Evolutionary conservation across 2,113 vertebrate species (phyloP).

Genomic region (Cryptomyrus ogoouensis): DNA sequence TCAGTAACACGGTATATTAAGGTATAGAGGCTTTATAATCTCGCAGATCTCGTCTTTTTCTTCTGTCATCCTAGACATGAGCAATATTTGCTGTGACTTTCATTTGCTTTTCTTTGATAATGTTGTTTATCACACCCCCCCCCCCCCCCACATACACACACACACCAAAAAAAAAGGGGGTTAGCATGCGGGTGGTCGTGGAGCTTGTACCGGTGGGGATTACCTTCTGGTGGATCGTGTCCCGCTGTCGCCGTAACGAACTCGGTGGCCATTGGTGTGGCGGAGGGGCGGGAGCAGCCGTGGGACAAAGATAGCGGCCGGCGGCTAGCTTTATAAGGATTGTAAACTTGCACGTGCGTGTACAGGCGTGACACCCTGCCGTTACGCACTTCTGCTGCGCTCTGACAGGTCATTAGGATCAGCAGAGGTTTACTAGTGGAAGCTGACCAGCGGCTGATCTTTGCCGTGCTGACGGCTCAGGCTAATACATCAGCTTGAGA

Average conservation of each 20-base stretch:
- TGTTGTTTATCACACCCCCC: neutral
- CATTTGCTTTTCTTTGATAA: constrained; percentile 2
- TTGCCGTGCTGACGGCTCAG: neutral
- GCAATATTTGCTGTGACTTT: neutral
- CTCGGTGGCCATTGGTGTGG: constrained; percentile 14
- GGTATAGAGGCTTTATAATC: neutral
- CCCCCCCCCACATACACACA: too few species aligned
- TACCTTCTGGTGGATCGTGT: neutral
- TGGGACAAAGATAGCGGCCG: constrained; percentile 25
- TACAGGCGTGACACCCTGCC: neutral
- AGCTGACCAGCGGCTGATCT: neutral
- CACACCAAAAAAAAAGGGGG: neutral
- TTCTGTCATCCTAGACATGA: neutral
- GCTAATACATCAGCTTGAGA: neutral
- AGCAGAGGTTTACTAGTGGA: neutral
- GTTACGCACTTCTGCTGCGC: neutral
- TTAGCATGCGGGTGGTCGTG: neutral
- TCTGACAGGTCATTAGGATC: neutral
- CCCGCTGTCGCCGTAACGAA: neutral
- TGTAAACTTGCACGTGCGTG: constrained; percentile 8
- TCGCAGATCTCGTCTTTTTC: neutral
- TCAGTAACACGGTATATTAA: too few species aligned
- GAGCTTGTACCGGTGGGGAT: neutral
- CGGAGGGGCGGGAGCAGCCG: constrained; percentile 22
- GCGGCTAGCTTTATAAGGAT: constrained; percentile 24